phyloP scores from a whole-genome alignment of 2,888 invertebrate species.

The Epistrophella euchroma region DNA sequence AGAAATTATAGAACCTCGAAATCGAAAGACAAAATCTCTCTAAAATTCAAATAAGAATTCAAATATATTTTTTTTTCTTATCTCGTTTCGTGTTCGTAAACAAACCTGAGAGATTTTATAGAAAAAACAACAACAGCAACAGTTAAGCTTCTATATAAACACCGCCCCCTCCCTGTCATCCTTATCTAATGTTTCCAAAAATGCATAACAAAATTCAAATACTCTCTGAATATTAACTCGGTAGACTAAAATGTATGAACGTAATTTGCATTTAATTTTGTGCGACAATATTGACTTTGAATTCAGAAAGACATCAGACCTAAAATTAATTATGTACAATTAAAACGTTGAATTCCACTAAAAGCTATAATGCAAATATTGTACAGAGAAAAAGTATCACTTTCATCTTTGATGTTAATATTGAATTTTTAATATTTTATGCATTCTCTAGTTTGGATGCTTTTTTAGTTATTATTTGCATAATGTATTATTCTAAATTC shows the following conservation, averaged over 20 bases:
- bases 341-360: not conserved
- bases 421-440: not conserved
- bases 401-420: not conserved
- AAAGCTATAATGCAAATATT: constrained; percentile 2
- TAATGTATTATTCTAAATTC: not conserved
- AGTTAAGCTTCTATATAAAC: too few relatives aligned
- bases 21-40: too few relatives aligned
- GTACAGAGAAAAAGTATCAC: not conserved
- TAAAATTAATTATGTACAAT: not conserved
- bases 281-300: not conserved
- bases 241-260: not conserved
- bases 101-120: too few relatives aligned
- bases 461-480: not conserved
- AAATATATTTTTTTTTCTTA: too few relatives aligned
- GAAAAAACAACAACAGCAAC: too few relatives aligned
- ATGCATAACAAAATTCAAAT: not conserved
- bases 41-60: too few relatives aligned
- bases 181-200: not conserved
- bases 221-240: not conserved
- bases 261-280: constrained; percentile 1
- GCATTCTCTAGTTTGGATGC: not conserved
- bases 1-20: too few relatives aligned
- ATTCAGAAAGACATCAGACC: not conserved
- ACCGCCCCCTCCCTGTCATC: too few relatives aligned
- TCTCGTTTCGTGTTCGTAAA: too few relatives aligned